A percentile compares a stretch with the other conserved stretches of the same genome.
phyloP scores from a whole-genome alignment of 2,113 vertebrate species.

The Chionomys nivalis region DNA sequence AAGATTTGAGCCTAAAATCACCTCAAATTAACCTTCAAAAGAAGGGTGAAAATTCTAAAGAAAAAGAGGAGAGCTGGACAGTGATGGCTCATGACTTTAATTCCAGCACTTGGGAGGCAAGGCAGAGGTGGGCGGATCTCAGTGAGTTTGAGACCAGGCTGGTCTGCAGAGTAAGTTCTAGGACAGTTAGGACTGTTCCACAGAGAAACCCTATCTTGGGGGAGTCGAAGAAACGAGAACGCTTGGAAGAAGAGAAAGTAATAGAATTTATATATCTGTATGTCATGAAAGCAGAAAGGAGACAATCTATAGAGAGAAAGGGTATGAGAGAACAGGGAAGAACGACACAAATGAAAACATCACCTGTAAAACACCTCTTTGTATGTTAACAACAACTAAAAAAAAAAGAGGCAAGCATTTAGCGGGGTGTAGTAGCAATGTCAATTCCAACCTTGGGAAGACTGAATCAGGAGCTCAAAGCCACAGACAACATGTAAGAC shows the following conservation, averaged over 20 bases:
- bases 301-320: background rate
- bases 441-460: background rate
- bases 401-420: background rate
- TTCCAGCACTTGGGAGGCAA: too few relatives aligned
- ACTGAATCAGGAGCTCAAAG: background rate
- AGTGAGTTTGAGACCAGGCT: too few relatives aligned
- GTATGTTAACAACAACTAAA: background rate
- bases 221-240: too few relatives aligned
- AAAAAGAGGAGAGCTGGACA: background rate
- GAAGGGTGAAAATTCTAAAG: background rate
- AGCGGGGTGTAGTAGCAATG: background rate
- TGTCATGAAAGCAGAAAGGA: background rate
- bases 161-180: too few relatives aligned
- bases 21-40: background rate
- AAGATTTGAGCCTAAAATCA: conserved; percentile 21
- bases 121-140: too few relatives aligned
- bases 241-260: background rate
- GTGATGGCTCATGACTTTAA: too few relatives aligned
- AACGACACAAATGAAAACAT: background rate
- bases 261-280: background rate
- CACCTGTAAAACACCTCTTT: background rate
- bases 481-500: background rate
- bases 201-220: too few relatives aligned
- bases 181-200: too few relatives aligned
- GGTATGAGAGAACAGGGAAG: background rate